phyloP scores from a whole-genome alignment of 2,888 invertebrate species.

The Chrysolina haemoptera region DNA sequence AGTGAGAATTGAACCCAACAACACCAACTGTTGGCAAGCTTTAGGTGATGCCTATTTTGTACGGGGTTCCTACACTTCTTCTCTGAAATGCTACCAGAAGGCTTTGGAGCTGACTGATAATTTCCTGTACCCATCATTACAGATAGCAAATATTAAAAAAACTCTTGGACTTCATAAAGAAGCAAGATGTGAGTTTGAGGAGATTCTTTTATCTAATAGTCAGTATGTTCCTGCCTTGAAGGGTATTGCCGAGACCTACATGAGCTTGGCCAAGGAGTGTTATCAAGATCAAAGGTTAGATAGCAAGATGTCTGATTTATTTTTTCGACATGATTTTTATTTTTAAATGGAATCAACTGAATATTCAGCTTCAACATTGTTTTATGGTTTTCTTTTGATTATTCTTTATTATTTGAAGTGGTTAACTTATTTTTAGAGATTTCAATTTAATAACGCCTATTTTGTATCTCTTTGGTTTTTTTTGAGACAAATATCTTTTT shows the following conservation, averaged over 20 bases:
- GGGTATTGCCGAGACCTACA: constrained; percentile 86
- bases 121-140: constrained; percentile 81
- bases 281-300: constrained; percentile 74
- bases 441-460: no score
- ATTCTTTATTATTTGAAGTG: no score
- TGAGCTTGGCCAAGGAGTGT: constrained; percentile 80
- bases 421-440: no score
- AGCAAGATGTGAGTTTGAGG: constrained; percentile 80
- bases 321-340: no score
- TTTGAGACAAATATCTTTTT: no score
- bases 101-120: constrained; percentile 78
- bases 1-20: constrained; percentile 78
- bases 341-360: no score
- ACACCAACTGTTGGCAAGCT: constrained; percentile 87
- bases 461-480: no score
- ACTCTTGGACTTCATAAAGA: constrained; percentile 80
- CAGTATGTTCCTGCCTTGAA: constrained; percentile 82
- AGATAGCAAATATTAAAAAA: constrained; percentile 83
- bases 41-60: constrained; percentile 91
- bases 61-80: constrained; percentile 91
- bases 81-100: constrained; percentile 89
- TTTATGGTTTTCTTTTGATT: no score
- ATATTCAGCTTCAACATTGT: no score
- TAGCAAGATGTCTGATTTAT: not conserved
- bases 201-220: constrained; percentile 73